Evolutionary conservation across 2,888 invertebrate genomes (phyloP).

Genomic region (Lasioglossum vierecki): DNA sequence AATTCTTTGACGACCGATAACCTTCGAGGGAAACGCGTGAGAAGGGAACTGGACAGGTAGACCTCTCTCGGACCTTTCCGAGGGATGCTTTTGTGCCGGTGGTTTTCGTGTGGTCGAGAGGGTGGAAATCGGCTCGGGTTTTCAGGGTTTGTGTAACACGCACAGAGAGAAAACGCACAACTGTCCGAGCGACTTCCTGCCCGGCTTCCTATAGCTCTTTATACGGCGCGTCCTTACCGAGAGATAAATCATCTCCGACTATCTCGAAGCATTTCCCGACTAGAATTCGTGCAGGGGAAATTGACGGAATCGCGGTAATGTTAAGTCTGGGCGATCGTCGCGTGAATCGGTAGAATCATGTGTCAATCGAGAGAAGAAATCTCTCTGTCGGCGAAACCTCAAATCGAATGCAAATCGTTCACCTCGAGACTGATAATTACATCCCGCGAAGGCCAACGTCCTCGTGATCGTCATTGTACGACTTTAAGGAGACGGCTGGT

Average conservation of each 20-base stretch:
- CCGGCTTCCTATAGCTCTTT: conserved; percentile 13
- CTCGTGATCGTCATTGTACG: conserved; percentile 61
- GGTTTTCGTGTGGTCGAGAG: conserved; percentile 55
- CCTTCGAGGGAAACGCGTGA: conserved; percentile 40
- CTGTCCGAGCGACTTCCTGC: conserved; percentile 57
- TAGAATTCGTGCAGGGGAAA: background rate
- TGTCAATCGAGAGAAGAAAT: conserved; percentile 1
- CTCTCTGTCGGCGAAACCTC: conserved; percentile 30
- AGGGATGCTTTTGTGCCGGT: conserved; percentile 42
- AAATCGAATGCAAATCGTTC: conserved; percentile 53
- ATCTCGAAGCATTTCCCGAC: background rate
- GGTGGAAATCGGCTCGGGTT: conserved; percentile 7
- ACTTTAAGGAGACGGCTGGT: conserved; percentile 47
- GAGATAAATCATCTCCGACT: background rate
- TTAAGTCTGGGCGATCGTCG: background rate
- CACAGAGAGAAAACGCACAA: conserved; percentile 34
- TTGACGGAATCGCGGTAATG: no score
- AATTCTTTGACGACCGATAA: conserved; percentile 55
- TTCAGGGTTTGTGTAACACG: conserved; percentile 37
- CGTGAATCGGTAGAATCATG: background rate
- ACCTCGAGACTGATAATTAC: conserved; percentile 59
- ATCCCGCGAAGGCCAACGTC: conserved; percentile 65
- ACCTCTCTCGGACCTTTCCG: conserved; percentile 7
- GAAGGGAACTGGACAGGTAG: conserved; percentile 62
- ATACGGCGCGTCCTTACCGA: background rate